Evolutionary conservation across 2,113 vertebrate species (phyloP), one percentile per base, ranked within the genome.

Genomic region (Girardinichthys multiradiatus): DNA sequence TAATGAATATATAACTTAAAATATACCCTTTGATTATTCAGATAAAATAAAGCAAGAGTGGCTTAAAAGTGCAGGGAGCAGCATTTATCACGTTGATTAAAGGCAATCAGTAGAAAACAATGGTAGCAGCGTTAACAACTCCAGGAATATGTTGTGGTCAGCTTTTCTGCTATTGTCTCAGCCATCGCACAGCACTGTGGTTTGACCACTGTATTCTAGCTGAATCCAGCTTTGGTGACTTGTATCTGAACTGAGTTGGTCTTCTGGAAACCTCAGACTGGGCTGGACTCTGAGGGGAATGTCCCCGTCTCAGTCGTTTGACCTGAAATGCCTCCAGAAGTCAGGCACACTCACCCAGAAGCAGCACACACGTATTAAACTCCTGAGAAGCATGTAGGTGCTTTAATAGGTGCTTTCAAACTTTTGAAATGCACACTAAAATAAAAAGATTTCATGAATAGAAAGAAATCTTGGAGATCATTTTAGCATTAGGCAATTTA

Each of bases 121-220:
- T 67, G 37, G 69, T 48, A 21, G 62, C 68, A 26, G 33, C 48
- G 70, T 81, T 60, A 28, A 70, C 1, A 54, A 68, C 69, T 79
- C 0, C 10, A 71, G 86, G 81, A 87, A 89, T 83, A 86, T 57
- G 63, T 76, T 79, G 73, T 24, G 75, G 80, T 57, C 58, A 4
- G 70, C 58, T 54, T 74, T 89, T 82, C 84, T 87, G 86, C 77
- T 83, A 80, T 90, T 87, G 81, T 87, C 74, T 51, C 59, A 80
- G 81, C 69, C 75, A 54, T 35, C n/a, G 42, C 70, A 75, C 77
- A 76, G 74, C 76, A 70, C 71, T 39, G 72, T 70, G 74, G 77
- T 85, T 73, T 76, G 31, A 71, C 70, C 70, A 57, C 65, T 76
- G 79, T 57, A 70, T 54, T 14, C 14, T 27, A 71, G 82, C 88